Evolutionary conservation across 1,140 invertebrate genomes (phyloP).

Genomic region (Conus betulinus): DNA sequence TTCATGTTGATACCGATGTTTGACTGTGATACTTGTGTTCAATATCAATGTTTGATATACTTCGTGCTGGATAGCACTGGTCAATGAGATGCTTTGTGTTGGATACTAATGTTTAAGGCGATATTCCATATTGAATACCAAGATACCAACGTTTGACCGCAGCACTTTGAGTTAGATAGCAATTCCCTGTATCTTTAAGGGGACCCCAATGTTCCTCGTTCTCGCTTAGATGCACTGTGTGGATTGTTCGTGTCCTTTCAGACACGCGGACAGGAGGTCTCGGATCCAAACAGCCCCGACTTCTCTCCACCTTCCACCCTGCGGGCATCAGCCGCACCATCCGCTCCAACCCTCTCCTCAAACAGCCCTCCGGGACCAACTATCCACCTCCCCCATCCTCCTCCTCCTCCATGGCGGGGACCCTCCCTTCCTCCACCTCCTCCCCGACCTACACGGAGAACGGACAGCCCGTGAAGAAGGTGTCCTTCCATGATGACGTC

Average conservation of each 20-base stretch:
- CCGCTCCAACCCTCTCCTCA: slow-evolving; percentile 23
- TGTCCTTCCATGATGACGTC: slow-evolving; percentile 48
- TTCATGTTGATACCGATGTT: too few species aligned
- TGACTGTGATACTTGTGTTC: too few species aligned
- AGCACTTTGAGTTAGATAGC: too few species aligned
- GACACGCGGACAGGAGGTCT: neutral
- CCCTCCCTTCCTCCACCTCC: neutral
- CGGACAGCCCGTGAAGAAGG: slow-evolving; percentile 44
- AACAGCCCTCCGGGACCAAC: neutral
- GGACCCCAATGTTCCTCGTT: too few species aligned
- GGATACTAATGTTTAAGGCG: too few species aligned
- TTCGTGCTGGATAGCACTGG: too few species aligned
- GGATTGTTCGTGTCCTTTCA: neutral
- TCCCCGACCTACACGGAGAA: slow-evolving; percentile 24
- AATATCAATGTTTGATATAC: too few species aligned
- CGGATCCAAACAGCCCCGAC: slow-evolving; percentile 14
- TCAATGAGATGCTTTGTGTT: too few species aligned
- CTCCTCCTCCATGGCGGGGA: neutral
- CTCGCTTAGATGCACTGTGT: too few species aligned
- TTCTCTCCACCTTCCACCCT: slow-evolving; percentile 30
- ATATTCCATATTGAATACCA: too few species aligned
- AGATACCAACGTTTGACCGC: too few species aligned
- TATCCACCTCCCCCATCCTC: neutral
- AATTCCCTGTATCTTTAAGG: too few species aligned
- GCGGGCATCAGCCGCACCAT: slow-evolving; percentile 26